Base-by-base conservation (phyloP, 2,797 vertebrate genomes). In the Gymnodraco acuticeps region DNA sequence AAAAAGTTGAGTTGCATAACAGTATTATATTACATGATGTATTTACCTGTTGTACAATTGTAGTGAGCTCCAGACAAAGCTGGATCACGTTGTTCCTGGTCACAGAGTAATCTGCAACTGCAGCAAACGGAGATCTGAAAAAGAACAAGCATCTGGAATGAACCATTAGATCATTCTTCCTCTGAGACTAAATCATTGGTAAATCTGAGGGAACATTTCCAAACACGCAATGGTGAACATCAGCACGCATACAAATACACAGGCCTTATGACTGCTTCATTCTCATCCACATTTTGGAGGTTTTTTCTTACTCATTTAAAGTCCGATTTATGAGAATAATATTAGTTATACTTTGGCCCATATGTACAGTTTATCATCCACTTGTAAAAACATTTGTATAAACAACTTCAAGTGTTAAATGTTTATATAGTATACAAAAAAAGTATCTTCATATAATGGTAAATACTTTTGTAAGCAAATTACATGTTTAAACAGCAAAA, bases 51-150 rank as follows among this genome's bases (percentile, higher is more conserved):
- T 99, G 98, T 79, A 99, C 98, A 54, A 99, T 99, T 64, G 98
- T 99, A 56, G 98, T 99, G 88, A 99, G 94, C 93, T 99, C 98
- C 82, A 99, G 95, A 94, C 98, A 99, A 79, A 99, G 96, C 90
- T 99, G 98, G 94, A 99, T 99, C 78, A 99, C 97, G 72, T 97
- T 99, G 94, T 99, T 99, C 84, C 98, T 96, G 89, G 98, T 99
- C 91, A 99, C 96, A 43, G 97, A 99, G 82, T 99, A 99, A 94
- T 99, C 98, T 67, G 98, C 98, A 88, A 99, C 98, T 56, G 98
- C 97, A 83, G 98, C 97, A 91, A 99, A 99, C 45, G 98, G 98
- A 75, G 98, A 99, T 93, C 98, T 99, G 94, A 91, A 96, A 95
- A 95, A 94, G 74, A 91, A 95, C 72, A 93, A 95, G 87, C 94